Conservation (phyloP, 2,797 vertebrate species). For the Nyctibius grandis region DNA sequence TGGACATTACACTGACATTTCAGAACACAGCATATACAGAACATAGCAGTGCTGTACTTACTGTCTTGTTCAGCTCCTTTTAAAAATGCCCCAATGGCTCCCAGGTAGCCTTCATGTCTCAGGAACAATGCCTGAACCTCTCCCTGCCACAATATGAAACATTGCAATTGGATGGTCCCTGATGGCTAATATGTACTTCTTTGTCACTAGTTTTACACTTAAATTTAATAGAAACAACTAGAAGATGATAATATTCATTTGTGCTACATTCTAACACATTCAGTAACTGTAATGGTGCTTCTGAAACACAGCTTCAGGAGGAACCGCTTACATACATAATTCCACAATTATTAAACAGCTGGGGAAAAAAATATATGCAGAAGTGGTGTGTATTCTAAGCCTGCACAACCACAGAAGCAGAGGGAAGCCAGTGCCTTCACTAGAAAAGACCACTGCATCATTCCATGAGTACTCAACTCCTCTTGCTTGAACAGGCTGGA, state of each 20-base stretch:
- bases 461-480: constrained; percentile 46
- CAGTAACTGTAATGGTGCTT: not conserved
- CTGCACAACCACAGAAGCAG: not conserved
- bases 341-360: not conserved
- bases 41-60: constrained; percentile 74
- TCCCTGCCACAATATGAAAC: constrained; percentile 79
- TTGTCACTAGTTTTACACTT: constrained; percentile 59
- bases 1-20: constrained; percentile 54
- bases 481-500: constrained; percentile 38
- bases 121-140: constrained; percentile 97
- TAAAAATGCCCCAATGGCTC: constrained; percentile 95
- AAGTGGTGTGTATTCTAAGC: not conserved
- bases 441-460: not conserved
- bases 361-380: not conserved
- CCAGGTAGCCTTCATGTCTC: constrained; percentile 97
- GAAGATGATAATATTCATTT: constrained; percentile 8
- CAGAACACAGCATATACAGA: constrained; percentile 36
- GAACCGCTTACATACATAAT: not conserved
- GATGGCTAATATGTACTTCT: constrained; percentile 44
- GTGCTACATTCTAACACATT: constrained; percentile 36
- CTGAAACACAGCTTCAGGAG: not conserved
- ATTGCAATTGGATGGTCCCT: constrained; percentile 55
- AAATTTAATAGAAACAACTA: constrained; percentile 35
- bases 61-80: constrained; percentile 99
- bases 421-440: not conserved